phyloP scores from a whole-genome alignment of 2,113 vertebrate genomes.

The Lepisosteus osseus region DNA sequence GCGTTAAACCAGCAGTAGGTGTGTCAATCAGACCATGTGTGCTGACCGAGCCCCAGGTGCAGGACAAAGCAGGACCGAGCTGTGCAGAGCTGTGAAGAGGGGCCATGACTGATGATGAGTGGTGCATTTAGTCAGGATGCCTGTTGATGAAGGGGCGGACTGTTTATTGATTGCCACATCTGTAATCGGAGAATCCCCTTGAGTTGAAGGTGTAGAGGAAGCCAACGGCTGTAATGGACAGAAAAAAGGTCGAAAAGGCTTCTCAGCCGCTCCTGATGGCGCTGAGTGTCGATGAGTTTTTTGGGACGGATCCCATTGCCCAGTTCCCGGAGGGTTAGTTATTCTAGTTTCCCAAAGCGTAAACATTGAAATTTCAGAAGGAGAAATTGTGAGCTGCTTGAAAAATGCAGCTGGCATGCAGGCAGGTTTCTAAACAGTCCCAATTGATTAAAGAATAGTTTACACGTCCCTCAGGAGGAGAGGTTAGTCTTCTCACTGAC shows the following conservation, averaged over 20 bases:
- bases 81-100: background rate
- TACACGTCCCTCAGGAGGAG: constrained; percentile 57
- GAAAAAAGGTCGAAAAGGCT: background rate
- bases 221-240: background rate
- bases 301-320: constrained; percentile 13
- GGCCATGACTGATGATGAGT: background rate
- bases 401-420: constrained; percentile 31
- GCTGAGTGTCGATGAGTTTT: background rate
- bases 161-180: background rate
- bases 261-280: background rate
- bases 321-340: constrained; percentile 7
- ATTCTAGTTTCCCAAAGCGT: constrained; percentile 33
- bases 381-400: background rate
- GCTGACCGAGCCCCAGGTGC: no score
- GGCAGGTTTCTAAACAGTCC: constrained; percentile 44
- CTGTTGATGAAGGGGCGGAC: background rate
- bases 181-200: background rate
- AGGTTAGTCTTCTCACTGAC: constrained; percentile 31
- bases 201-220: background rate
- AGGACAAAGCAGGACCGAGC: no score
- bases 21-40: no score
- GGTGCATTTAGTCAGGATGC: background rate
- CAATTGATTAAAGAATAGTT: constrained; percentile 47
- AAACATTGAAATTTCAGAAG: constrained; percentile 36
- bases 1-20: no score